Percentiles rank a stretch among this genome's conserved stretches.
Evolutionary conservation across 2,888 invertebrate genomes (phyloP).

Genomic region (Odontothrips loti): DNA sequence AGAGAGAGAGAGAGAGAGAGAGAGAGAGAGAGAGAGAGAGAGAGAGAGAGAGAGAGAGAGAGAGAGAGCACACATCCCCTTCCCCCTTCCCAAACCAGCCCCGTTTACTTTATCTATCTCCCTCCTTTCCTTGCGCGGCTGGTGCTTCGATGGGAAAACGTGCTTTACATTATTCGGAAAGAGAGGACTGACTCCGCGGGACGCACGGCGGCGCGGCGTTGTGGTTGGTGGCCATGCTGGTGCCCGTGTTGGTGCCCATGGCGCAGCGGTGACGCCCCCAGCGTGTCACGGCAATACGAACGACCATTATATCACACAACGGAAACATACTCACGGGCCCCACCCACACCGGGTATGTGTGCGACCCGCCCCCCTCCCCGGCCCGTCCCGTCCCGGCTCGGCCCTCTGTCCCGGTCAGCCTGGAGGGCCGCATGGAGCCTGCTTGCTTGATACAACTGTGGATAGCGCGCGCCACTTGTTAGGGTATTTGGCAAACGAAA

Average conservation of each 20-base stretch:
- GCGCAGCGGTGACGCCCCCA: neutral
- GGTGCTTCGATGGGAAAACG: no score
- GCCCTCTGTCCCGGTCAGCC: neutral
- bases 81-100: no score
- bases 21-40: neutral
- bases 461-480: no score
- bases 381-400: neutral
- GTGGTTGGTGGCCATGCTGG: no score
- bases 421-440: neutral
- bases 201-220: no score
- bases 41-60: neutral
- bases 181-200: no score
- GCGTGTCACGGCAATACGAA: neutral
- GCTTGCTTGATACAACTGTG: no score
- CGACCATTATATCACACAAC: neutral
- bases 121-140: no score
- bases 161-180: no score
- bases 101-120: no score
- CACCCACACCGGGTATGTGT: neutral
- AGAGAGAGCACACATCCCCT: neutral
- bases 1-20: neutral
- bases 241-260: no score
- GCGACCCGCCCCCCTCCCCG: neutral
- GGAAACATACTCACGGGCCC: neutral
- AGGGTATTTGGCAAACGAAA: no score